A percentile compares a stretch with the other conserved stretches of the same genome.
Evolutionary conservation across 2,113 vertebrate species (phyloP).

Genomic region (Physeter macrocephalus): DNA sequence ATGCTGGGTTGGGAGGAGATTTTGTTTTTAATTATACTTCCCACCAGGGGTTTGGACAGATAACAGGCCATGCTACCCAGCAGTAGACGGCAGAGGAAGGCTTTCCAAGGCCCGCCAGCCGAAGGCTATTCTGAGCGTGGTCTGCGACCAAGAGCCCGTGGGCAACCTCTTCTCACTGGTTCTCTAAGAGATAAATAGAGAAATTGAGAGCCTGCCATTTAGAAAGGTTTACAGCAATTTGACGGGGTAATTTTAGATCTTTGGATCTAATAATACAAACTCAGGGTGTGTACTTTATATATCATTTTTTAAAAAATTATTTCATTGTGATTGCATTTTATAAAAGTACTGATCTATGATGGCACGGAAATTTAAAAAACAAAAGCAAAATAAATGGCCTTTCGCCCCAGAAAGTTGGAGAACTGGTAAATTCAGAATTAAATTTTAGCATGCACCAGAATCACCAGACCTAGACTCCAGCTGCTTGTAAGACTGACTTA

Average conservation of each 20-base stretch:
- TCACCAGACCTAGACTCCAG: not conserved
- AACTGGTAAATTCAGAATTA: too few species aligned
- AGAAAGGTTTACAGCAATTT: not conserved
- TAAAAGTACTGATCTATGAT: not conserved
- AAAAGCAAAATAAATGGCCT: not conserved
- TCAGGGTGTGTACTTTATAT: not conserved
- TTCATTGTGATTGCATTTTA: not conserved
- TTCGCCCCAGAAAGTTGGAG: not conserved
- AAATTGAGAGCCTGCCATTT: not conserved
- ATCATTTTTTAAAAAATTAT: not conserved
- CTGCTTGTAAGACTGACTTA: not conserved
- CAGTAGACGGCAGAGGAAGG: too few species aligned
- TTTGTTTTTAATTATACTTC: not conserved
- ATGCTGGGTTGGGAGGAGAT: not conserved
- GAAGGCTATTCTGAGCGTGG: accelerated
- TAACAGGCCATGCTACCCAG: accelerated
- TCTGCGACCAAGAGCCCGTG: accelerated
- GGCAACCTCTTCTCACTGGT: too few species aligned
- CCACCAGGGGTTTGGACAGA: not conserved
- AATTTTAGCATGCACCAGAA: not conserved
- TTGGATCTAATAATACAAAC: not conserved
- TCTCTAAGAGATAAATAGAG: not conserved
- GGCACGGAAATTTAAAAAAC: not conserved
- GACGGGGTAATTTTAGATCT: not conserved
- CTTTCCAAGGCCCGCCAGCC: accelerated